These are phyloP conservation scores for Chrysomallon squamiferum DNA, from an alignment of 1,140 invertebrate genomes.

Conservation along the genomic window DNA sequence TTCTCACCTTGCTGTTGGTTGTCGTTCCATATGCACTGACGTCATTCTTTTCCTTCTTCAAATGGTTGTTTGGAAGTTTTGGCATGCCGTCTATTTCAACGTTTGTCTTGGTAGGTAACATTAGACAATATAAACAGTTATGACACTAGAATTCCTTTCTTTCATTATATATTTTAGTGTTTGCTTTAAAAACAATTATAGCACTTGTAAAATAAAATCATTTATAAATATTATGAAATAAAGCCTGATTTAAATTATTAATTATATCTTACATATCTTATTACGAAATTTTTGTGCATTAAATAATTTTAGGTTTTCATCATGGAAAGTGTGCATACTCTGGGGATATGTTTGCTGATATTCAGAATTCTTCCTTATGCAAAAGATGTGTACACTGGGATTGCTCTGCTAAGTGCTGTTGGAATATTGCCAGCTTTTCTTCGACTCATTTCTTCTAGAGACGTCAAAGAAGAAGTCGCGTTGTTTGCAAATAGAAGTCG, in stretches of 20 bases:
- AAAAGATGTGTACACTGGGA: conserved; percentile 88
- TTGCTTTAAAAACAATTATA: too few species aligned
- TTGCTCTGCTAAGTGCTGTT: conserved; percentile 93
- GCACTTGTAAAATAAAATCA: too few species aligned
- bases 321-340: conserved; percentile 84
- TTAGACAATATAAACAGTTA: too few species aligned
- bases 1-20: not conserved
- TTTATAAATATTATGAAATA: too few species aligned
- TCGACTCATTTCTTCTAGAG: conserved; percentile 15
- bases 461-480: not conserved
- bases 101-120: too few species aligned
- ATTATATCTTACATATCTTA: too few species aligned
- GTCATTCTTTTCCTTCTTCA: conserved; percentile 27
- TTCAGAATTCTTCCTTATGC: conserved; percentile 87
- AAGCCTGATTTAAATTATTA: too few species aligned
- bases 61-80: conserved; percentile 43
- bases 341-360: conserved; percentile 84
- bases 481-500: too few species aligned
- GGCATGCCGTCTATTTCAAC: conserved; percentile 24
- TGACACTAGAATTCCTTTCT: too few species aligned
- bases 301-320: conserved; percentile 60
- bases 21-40: conserved; percentile 37
- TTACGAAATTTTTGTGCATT: too few species aligned
- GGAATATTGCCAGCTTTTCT: conserved; percentile 82
- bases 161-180: too few species aligned